These are phyloP conservation scores for Neuroscelio doddi DNA, from an alignment of 2,888 invertebrate genomes.

Conservation along the genomic window DNA sequence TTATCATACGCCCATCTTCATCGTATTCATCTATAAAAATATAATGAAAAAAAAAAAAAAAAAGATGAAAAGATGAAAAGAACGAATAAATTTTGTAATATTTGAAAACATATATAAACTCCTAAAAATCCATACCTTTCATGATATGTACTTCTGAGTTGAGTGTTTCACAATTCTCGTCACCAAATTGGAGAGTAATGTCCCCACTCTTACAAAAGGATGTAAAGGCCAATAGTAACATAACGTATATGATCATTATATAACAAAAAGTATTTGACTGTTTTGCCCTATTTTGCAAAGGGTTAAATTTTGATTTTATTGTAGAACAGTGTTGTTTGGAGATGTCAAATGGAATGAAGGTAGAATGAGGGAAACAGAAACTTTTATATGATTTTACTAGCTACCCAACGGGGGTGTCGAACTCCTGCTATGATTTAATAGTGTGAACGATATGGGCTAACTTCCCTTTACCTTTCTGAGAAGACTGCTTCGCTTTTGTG, in stretches of 20 bases:
- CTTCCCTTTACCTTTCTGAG: conserved; percentile 10
- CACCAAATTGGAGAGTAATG: conserved; percentile 18
- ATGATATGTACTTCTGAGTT: conserved; percentile 90
- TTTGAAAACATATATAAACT: conserved; percentile 11
- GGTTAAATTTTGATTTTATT: too few species aligned
- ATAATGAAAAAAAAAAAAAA: too few species aligned
- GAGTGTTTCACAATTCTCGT: conserved; percentile 87
- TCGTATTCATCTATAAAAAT: conserved; percentile 85
- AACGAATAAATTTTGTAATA: neutral
- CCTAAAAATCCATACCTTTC: conserved; percentile 77
- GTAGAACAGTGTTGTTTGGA: conserved; percentile 10
- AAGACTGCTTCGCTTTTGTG: conserved; percentile 14
- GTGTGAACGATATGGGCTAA: conserved; percentile 31
- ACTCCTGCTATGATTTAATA: conserved; percentile 63
- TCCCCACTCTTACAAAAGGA: conserved; percentile 8
- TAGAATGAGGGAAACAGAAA: conserved; percentile 51
- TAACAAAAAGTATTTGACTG: neutral
- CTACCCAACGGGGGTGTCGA: conserved; percentile 51
- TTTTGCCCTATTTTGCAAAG: too few species aligned
- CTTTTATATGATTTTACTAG: conserved; percentile 64
- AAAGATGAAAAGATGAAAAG: conserved; percentile 3
- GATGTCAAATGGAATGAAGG: conserved; percentile 54
- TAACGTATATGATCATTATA: conserved; percentile 16
- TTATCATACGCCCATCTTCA: conserved; percentile 85
- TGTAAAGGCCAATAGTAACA: conserved; percentile 6